Base-by-base conservation (phyloP, 1,140 invertebrate species). In the Piezodorus guildinii region DNA sequence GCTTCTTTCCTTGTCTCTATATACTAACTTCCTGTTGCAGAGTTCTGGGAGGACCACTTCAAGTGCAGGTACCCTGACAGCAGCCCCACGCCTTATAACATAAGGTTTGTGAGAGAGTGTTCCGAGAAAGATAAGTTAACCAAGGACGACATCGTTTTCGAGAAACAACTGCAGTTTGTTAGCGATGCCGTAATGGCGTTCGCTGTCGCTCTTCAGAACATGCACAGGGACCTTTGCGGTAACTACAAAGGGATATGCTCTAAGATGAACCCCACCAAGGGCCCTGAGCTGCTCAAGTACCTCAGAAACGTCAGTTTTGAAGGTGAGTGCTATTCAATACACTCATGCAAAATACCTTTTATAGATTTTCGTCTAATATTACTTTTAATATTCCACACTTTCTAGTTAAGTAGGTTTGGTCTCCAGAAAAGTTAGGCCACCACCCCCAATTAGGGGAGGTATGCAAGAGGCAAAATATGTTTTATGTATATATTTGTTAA, bases 21-120 rank as follows among this genome's bases (percentile, higher is more conserved):
- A 10, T 10, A 39, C 34, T 39, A 1, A 39, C 12, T 10, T 5
- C 6, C 6, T 67, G 44, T 67, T 79, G 19, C 77, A 91, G 92
- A 95, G 78, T 94, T 93, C 76, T 95, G 91, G 91, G 92, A 95
- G 71, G 83, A 90, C 72, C 89, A 92, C 71, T 94, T 94, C 71
- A 80, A 88, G 65, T 94, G 90, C 70, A 81, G 83, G 10, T 90
- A 90, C 72, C 84, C 87, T 0, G 85, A 87, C 68, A 84, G 86
- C 49, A 80, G 85, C 0, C 75, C 75, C 25, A 94, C 90, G 0
- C 90, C 89, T 0, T 92, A 91, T 77, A 94, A 94, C 70, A 74
- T 77, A 30, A 81, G 85, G 66, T 89, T 88, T 70, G 81, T 75
- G 1, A 75, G 75, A 15, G 69, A 73, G 0, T 94, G 90, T 71